phyloP scores from a whole-genome alignment of 2,888 invertebrate species.

The Euplexia lucipara region DNA sequence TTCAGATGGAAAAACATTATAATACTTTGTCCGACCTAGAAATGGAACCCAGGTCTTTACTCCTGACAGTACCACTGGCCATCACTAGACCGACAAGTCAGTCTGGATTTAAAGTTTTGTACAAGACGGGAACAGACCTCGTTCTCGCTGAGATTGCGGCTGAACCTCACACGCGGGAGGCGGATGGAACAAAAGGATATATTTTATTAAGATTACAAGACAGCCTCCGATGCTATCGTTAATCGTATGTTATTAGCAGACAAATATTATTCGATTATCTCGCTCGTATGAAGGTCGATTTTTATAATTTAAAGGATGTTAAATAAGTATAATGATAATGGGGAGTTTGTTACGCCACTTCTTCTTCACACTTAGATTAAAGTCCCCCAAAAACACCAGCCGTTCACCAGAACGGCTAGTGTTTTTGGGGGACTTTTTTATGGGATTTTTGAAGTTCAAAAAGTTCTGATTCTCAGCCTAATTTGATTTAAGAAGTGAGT shows the following conservation, averaged over 20 bases:
- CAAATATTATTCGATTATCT: slow-evolving; percentile 56
- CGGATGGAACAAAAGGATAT: slow-evolving; percentile 62
- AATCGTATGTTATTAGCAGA: slow-evolving; percentile 56
- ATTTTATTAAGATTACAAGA: slow-evolving; percentile 59
- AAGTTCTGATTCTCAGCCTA: too few relatives aligned
- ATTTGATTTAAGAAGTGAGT: too few relatives aligned
- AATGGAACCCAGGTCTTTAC: too few relatives aligned
- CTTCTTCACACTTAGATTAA: too few relatives aligned
- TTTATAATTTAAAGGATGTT: slow-evolving; percentile 15
- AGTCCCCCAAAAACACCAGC: too few relatives aligned
- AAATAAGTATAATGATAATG: neutral
- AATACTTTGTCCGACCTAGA: too few relatives aligned
- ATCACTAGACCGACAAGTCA: neutral
- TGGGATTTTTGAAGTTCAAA: too few relatives aligned
- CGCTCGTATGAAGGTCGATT: slow-evolving; percentile 30
- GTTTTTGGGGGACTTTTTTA: too few relatives aligned
- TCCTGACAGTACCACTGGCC: too few relatives aligned
- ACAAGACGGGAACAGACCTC: slow-evolving; percentile 30
- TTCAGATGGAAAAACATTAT: too few relatives aligned
- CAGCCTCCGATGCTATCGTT: slow-evolving; percentile 49
- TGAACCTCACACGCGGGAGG: slow-evolving; percentile 41
- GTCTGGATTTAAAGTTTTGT: neutral
- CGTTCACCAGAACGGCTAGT: too few relatives aligned
- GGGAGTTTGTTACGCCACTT: too few relatives aligned
- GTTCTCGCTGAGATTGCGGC: slow-evolving; percentile 52